A percentile compares a stretch with the other conserved stretches of the same genome.
These are phyloP conservation scores for Ifrita kowaldi DNA, from an alignment of 2,113 vertebrate species.

Conservation along the genomic window DNA sequence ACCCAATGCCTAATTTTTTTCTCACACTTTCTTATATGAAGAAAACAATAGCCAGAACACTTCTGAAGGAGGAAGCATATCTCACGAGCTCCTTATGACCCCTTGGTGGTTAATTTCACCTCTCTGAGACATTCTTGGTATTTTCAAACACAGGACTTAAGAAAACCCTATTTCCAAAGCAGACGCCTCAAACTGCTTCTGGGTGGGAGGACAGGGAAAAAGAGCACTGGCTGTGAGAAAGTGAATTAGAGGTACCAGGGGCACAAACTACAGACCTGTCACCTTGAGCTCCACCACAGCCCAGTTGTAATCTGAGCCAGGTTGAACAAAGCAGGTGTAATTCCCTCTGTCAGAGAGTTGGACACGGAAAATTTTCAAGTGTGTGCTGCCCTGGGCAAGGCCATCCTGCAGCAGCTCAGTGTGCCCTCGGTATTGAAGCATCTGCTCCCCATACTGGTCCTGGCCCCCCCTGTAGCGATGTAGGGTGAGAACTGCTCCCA, in stretches of 20 bases:
- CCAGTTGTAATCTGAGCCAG: fast-evolving
- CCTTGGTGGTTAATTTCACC: fast-evolving
- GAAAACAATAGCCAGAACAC: background rate
- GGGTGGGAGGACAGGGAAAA: background rate
- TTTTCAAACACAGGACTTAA: background rate
- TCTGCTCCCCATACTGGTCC: background rate
- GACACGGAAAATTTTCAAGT: background rate
- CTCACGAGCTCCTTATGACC: fast-evolving
- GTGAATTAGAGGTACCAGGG: background rate
- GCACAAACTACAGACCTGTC: background rate
- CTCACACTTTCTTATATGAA: background rate
- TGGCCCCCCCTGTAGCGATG: background rate
- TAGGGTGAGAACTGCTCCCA: background rate
- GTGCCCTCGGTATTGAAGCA: background rate
- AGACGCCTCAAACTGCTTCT: background rate
- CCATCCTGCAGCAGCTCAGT: background rate
- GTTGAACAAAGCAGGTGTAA: background rate
- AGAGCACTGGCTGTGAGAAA: background rate
- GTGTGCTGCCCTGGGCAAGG: background rate
- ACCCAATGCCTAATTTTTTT: background rate
- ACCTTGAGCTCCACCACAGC: background rate
- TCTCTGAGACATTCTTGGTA: background rate
- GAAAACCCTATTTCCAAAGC: background rate
- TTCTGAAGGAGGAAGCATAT: background rate
- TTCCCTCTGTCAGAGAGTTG: background rate